Base-by-base conservation (phyloP, 2,888 invertebrate genomes). In the Caenorhabditis uteleia region DNA sequence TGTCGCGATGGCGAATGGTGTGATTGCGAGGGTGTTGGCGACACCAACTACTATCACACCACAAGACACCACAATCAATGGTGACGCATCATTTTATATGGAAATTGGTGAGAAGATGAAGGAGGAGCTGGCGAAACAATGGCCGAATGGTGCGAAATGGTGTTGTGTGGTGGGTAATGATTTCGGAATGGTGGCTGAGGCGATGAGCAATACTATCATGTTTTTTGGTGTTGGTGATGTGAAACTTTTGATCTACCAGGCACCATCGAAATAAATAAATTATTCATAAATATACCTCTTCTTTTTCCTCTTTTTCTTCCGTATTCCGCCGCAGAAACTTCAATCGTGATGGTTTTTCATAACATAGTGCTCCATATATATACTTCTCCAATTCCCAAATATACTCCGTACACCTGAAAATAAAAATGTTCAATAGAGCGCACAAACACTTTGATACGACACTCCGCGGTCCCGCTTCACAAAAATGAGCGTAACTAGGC, bases 351-450 rank as follows among this genome's bases (percentile, higher is more conserved):
- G 70, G 68, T 43, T 74, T 74, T 27, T 75, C 71, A 51, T 75
- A 73, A 29, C 75, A 73, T 0, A 73, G 62, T 6, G 74, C 68
- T 16, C 74, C 76, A 45, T 69, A 91, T 64, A 89, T 29, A 89
- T 90, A 90, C 83, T 93, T 93, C 79, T 95, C 95, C 79, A 95
- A 86, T 79, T 91, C 91, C 4, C 92, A 91, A 6, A 95, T 91
- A 83, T 94, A 93, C 34, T 93, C 89, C 76, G 93, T 93, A 20
- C 93, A 93, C 62, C 89, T 88, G 26, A 39, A 39, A 39, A 20
- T 39, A 21, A n/a, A n/a, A 6, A 29, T 8, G 6, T 12, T 29
- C 7, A 16, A 34, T 10, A 10, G 7, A n/a, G 8, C 34, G 5
- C 34, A 34, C n/a, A 12, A 34, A 5, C n/a, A 29, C 29, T 8